phyloP scores from a whole-genome alignment of 2,113 vertebrate genomes.

The Eulemur rufifrons region DNA sequence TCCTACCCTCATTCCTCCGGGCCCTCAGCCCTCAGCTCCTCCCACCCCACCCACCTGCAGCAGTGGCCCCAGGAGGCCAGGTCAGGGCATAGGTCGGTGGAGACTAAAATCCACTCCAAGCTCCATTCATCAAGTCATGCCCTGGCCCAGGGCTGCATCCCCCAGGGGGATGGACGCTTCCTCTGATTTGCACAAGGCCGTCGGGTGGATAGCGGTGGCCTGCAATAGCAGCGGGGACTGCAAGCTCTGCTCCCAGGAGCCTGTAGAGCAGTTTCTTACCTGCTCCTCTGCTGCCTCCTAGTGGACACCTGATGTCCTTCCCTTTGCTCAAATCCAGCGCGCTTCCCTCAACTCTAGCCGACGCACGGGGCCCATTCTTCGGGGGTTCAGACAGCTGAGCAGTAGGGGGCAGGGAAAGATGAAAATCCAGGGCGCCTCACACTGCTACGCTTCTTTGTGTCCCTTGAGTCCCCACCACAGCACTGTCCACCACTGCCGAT shows the following conservation, averaged over 20 bases:
- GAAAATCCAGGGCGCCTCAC: not conserved
- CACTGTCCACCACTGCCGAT: not conserved
- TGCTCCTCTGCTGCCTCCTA: constrained; percentile 46
- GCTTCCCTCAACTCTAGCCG: not conserved
- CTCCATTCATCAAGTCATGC: not conserved
- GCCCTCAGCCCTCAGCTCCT: not conserved
- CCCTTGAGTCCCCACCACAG: not conserved
- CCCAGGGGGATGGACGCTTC: not conserved
- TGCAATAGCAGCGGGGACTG: not conserved
- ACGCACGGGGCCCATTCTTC: not conserved
- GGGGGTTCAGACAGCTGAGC: not conserved
- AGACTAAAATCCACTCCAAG: not conserved
- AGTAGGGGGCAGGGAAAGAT: not conserved
- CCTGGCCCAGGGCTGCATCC: not conserved
- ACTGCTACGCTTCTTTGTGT: not conserved
- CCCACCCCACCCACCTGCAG: too few species aligned
- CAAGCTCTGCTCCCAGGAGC: not conserved
- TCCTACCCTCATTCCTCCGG: accelerated
- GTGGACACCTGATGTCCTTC: not conserved
- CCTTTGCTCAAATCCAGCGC: not conserved
- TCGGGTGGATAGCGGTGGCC: not conserved
- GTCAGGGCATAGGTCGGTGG: not conserved
- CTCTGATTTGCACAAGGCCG: not conserved
- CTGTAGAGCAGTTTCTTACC: not conserved
- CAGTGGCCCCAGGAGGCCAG: not conserved